Percentiles rank a stretch among this genome's conserved stretches.
Evolutionary conservation across 2,797 vertebrate species (phyloP).

Genomic region (Gallinago solitaria): DNA sequence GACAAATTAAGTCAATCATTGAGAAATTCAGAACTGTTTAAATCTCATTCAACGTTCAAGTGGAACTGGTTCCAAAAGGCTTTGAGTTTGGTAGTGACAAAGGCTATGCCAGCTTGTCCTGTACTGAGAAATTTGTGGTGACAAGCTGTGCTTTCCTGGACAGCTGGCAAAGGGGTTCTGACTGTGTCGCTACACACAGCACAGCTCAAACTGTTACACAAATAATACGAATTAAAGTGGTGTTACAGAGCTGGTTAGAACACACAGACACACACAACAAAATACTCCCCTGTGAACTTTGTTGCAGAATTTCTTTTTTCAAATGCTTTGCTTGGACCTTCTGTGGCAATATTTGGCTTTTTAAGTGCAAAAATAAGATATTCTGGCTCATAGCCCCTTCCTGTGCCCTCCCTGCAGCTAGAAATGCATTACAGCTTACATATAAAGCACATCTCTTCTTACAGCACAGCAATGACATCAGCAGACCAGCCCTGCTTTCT

Average conservation of each 20-base stretch:
- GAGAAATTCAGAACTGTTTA: neutral
- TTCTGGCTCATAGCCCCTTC: neutral
- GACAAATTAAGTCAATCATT: neutral
- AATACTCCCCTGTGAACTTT: accelerated
- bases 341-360: accelerated
- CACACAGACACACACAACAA: neutral
- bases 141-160: neutral
- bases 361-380: neutral
- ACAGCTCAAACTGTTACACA: neutral
- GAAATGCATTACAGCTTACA: neutral
- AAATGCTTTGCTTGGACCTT: neutral
- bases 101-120: neutral
- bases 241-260: neutral
- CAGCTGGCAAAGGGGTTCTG: neutral
- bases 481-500: neutral
- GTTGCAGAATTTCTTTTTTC: neutral
- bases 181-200: neutral
- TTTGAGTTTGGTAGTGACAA: neutral
- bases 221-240: neutral
- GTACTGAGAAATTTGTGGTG: neutral
- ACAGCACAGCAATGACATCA: neutral
- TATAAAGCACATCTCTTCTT: neutral
- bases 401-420: neutral
- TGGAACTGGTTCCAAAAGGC: neutral
- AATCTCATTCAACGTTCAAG: neutral